Base-by-base conservation (phyloP, 2,888 invertebrate genomes). In the Rhingia rostrata region DNA sequence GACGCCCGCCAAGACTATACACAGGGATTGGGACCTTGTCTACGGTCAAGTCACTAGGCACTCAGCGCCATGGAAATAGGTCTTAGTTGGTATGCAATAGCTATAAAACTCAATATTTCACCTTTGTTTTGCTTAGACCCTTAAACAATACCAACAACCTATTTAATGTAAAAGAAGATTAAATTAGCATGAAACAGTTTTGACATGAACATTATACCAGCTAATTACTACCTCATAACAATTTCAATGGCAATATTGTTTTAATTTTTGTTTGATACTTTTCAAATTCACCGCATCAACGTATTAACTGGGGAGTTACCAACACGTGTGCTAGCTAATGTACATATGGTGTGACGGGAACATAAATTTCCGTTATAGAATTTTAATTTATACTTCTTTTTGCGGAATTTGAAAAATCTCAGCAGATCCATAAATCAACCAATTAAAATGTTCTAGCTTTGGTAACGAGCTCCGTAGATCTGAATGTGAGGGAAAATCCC, bases 391-490 rank as follows among this genome's bases (percentile, higher is more conserved):
- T 74, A 41, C 9, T 74, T 60, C 37, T 33, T 35, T 49, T 43
- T 47, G 14, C 54, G 51, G 63, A 63, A 67, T 58, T 56, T 53
- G 39, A 63, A 39, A 64, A 83, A 78, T 78, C 83, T 84, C 83
- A 74, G 49, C 58, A 73, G 58, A 79, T 64, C 53, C 74, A 84
- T 84, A 84, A 84, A 84, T 84, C 83, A 84, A 79, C 79, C 79
- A 79, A 78, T 84, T 84, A 84, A 69, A 74, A 56, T 79, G 69
- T 69, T 39, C 51, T 53, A 79, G 74, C 73, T 69, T 56, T 69
- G 45, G 73, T 84, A 79, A 84, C 83, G 73, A 79, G 74, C 69
- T 79, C 47, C 32, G 58, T 60, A 49, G 58, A 74, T 74, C 60
- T 35, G 14, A 69, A 79, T 82, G 61, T 66, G 64, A 70, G 58